These are phyloP conservation scores for Empis livida DNA, from an alignment of 2,888 invertebrate species.

Conservation along the genomic window DNA sequence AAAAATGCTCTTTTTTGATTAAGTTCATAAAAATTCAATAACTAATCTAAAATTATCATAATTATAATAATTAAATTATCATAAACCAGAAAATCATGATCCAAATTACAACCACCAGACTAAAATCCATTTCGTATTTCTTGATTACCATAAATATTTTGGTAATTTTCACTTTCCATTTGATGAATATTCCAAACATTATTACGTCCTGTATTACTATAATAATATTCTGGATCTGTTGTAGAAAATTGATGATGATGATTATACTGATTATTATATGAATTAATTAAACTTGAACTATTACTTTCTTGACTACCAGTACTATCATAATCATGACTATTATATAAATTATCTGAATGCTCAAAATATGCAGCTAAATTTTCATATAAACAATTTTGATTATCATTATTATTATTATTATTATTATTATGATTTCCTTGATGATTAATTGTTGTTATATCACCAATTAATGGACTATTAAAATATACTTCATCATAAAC, in stretches of 20 bases:
- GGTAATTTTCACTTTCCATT: conserved; percentile 18
- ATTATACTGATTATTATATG: neutral
- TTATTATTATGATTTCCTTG: neutral
- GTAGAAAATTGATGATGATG: conserved; percentile 4
- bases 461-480: neutral
- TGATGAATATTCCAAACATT: conserved; percentile 33
- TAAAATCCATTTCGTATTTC: neutral
- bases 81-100: too few species aligned
- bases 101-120: too few species aligned
- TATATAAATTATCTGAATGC: neutral
- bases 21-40: too few species aligned
- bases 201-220: conserved; percentile 29
- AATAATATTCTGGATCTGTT: conserved; percentile 27
- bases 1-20: too few species aligned
- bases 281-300: too few species aligned
- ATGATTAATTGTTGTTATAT: neutral
- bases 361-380: conserved; percentile 3
- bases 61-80: too few species aligned
- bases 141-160: neutral
- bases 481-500: conserved; percentile 9
- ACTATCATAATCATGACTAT: too few species aligned
- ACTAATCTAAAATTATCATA: too few species aligned
- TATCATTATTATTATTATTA: conserved; percentile 4
- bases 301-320: too few species aligned
- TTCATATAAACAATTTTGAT: neutral